Conservation (phyloP, 1,140 invertebrate genomes). For the Drosophila yakuba region DNA sequence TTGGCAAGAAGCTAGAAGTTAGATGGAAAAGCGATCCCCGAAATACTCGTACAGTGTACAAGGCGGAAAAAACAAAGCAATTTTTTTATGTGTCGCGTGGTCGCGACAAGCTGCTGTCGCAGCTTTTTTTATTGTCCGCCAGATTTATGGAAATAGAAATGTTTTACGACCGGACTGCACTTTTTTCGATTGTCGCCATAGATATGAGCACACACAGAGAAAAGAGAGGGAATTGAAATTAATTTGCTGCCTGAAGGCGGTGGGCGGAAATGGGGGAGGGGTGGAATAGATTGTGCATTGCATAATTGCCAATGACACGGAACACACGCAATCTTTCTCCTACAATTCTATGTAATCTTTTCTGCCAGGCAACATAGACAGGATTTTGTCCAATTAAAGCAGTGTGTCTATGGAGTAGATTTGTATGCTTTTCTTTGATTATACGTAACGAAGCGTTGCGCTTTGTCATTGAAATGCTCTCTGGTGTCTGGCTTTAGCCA, state of each 20-base stretch:
- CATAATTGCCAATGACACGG: slow-evolving; percentile 72
- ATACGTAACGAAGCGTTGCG: slow-evolving; percentile 59
- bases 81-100: slow-evolving; percentile 40
- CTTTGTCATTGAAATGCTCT: slow-evolving; percentile 62
- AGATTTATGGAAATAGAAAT: slow-evolving; percentile 50
- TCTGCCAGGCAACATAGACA: slow-evolving; percentile 19
- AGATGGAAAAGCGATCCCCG: slow-evolving; percentile 13
- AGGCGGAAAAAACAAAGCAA: slow-evolving; percentile 34
- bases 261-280: slow-evolving; percentile 3
- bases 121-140: slow-evolving; percentile 16
- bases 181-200: slow-evolving; percentile 36
- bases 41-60: not conserved
- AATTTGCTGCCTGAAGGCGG: slow-evolving; percentile 54
- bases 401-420: slow-evolving; percentile 8
- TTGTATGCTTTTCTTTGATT: slow-evolving; percentile 18
- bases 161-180: slow-evolving; percentile 52
- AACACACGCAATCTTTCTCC: slow-evolving; percentile 33
- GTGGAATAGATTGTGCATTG: slow-evolving; percentile 37
- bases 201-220: slow-evolving; percentile 19
- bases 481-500: slow-evolving; percentile 38
- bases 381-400: slow-evolving; percentile 65
- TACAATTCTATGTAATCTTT: slow-evolving; percentile 19
- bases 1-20: slow-evolving; percentile 25
- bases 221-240: slow-evolving; percentile 69
- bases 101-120: slow-evolving; percentile 36